These are phyloP conservation scores for Nyctibius bracteatus DNA, from an alignment of 2,113 vertebrate species.

Conservation along the genomic window DNA sequence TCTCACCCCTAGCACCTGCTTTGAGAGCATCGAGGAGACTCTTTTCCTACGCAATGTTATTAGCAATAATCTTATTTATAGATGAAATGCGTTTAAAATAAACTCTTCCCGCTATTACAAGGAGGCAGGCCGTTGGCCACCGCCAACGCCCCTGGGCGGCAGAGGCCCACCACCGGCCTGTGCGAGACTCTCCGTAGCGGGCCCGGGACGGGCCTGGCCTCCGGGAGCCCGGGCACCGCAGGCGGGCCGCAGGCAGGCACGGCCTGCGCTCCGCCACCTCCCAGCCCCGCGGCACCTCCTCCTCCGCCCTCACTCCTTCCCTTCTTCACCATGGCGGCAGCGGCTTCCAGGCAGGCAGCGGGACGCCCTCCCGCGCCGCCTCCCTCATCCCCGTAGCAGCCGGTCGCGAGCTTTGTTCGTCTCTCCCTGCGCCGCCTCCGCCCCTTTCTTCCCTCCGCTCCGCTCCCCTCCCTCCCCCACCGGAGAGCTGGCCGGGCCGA, in stretches of 20 bases:
- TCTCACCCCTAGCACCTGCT: rapidly evolving
- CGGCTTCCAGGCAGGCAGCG: background rate
- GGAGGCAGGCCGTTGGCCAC: no score
- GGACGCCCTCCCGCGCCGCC: background rate
- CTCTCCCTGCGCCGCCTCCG: constrained; percentile 9
- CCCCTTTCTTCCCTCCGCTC: background rate
- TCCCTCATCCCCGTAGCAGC: background rate
- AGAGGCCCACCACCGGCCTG: rapidly evolving
- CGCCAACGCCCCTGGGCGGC: rapidly evolving
- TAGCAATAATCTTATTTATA: rapidly evolving
- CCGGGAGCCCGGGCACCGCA: background rate
- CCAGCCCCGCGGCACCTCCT: no score
- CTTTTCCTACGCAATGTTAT: background rate
- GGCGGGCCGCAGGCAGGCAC: background rate
- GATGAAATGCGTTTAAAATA: rapidly evolving
- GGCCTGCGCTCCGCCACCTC: background rate
- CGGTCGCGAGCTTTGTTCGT: constrained; percentile 50
- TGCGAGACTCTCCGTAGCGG: rapidly evolving
- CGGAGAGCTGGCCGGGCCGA: background rate
- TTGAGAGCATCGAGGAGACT: rapidly evolving
- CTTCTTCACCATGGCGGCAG: background rate
- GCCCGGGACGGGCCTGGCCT: rapidly evolving
- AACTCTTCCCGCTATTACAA: background rate
- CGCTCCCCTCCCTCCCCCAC: background rate
- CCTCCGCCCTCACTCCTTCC: background rate